Percentiles rank a stretch among this genome's conserved stretches.
phyloP scores from a whole-genome alignment of 1,140 invertebrate genomes.

The Phthorimaea operculella region DNA sequence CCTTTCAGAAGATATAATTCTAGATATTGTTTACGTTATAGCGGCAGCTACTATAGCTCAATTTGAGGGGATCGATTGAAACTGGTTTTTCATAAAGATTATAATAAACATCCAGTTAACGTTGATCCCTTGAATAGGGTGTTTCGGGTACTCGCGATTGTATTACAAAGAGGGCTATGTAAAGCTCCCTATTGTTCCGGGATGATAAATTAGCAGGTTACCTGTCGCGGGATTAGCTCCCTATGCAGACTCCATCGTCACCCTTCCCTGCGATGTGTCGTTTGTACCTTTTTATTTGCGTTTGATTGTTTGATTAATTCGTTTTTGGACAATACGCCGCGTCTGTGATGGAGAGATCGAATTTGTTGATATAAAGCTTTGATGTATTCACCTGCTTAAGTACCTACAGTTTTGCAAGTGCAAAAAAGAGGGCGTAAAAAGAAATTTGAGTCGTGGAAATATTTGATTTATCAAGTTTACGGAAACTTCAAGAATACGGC shows the following conservation, averaged over 20 bases:
- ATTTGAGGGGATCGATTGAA: too few relatives aligned
- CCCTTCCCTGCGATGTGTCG: constrained; percentile 24
- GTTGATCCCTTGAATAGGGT: too few relatives aligned
- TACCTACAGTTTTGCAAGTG: too few relatives aligned
- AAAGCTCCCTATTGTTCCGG: constrained; percentile 50
- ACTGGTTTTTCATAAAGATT: too few relatives aligned
- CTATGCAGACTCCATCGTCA: constrained; percentile 33
- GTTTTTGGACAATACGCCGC: constrained; percentile 35
- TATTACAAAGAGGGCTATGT: constrained; percentile 29
- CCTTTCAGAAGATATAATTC: neutral
- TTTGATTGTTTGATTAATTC: constrained; percentile 54
- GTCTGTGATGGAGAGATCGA: neutral
- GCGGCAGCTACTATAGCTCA: too few relatives aligned
- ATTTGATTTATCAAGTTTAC: too few relatives aligned
- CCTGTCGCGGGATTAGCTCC: constrained; percentile 54
- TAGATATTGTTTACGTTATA: constrained; percentile 24
- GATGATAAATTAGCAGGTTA: constrained; percentile 61
- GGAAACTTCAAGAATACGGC: too few relatives aligned
- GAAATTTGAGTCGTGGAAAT: too few relatives aligned
- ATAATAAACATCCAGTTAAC: too few relatives aligned
- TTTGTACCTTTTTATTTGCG: constrained; percentile 49
- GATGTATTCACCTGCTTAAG: too few relatives aligned
- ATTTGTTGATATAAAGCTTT: neutral
- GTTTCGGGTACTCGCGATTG: too few relatives aligned
- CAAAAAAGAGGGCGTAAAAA: too few relatives aligned